Evolutionary conservation across 2,888 invertebrate genomes (phyloP).

Genomic region (Cancer borealis): DNA sequence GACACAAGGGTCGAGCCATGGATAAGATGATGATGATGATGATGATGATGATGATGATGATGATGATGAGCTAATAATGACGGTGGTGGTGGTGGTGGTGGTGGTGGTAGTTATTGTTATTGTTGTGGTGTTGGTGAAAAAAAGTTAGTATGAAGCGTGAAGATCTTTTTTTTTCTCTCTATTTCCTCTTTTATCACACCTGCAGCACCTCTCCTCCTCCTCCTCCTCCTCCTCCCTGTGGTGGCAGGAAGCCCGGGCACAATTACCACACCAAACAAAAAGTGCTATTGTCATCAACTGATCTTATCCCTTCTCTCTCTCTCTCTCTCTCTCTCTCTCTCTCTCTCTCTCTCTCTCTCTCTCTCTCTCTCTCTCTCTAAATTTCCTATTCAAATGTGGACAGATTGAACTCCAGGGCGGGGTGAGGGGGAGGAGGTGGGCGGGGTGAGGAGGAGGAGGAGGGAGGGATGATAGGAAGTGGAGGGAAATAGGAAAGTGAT

Average conservation of each 20-base stretch:
- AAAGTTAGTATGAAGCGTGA: not conserved
- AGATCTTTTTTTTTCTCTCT: not conserved
- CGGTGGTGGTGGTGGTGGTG: not conserved
- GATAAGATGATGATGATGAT: not conserved
- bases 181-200: not conserved
- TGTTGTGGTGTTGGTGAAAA: not conserved
- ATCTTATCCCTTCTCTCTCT: constrained; percentile 34
- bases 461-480: not conserved
- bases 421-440: not conserved
- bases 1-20: not conserved
- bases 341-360: constrained; percentile 57
- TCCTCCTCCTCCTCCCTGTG: constrained; percentile 33
- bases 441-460: not conserved
- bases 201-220: constrained; percentile 24
- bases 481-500: not conserved
- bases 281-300: constrained; percentile 14
- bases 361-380: constrained; percentile 51
- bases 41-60: not conserved
- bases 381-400: not conserved
- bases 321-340: constrained; percentile 37
- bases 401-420: not conserved
- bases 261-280: constrained; percentile 7
- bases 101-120: not conserved
- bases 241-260: not conserved
- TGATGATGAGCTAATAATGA: not conserved